phyloP scores from a whole-genome alignment of 2,888 invertebrate genomes.

The Cyclophora albipunctata region DNA sequence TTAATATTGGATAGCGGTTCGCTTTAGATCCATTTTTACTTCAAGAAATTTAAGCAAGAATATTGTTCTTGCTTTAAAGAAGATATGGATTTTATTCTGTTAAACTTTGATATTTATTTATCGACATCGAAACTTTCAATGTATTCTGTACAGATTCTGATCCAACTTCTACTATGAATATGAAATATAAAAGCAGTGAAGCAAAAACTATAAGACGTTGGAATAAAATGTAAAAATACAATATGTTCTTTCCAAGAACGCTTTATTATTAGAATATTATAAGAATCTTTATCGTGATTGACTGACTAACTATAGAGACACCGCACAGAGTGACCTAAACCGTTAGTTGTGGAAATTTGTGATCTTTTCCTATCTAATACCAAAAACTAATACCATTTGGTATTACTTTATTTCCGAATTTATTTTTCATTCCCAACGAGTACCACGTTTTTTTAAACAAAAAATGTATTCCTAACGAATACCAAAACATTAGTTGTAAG shows the following conservation, averaged over 20 bases:
- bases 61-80: slow-evolving; percentile 13
- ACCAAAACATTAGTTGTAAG: too few species aligned
- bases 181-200: too few species aligned
- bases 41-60: slow-evolving; percentile 16
- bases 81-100: slow-evolving; percentile 11
- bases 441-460: too few species aligned
- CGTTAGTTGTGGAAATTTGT: too few species aligned
- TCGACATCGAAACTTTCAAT: not conserved
- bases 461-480: too few species aligned
- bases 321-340: too few species aligned
- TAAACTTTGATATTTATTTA: slow-evolving; percentile 8
- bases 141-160: not conserved
- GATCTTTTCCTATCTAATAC: too few species aligned
- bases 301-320: not conserved
- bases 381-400: too few species aligned
- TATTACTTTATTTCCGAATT: too few species aligned
- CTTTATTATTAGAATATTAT: not conserved
- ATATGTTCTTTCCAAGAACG: not conserved
- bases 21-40: slow-evolving; percentile 36
- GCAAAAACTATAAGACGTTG: not conserved
- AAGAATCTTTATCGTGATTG: not conserved
- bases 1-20: slow-evolving; percentile 45
- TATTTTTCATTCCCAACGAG: too few species aligned
- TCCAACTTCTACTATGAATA: too few species aligned
- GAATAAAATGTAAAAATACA: not conserved